Base-by-base conservation (phyloP, 2,888 invertebrate species). In the Bombylius discolor region DNA sequence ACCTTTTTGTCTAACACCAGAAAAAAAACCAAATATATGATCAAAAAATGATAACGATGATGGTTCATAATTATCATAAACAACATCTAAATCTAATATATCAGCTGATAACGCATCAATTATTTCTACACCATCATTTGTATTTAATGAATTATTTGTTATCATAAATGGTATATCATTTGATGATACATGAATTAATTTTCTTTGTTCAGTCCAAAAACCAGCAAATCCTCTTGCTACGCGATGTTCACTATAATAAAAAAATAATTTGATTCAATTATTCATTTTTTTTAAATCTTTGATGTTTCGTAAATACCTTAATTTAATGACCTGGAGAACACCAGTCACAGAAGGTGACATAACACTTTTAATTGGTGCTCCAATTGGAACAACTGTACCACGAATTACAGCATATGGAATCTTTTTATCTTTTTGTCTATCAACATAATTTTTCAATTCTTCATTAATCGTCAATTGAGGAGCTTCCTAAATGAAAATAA, bases 1-100 rank as follows among this genome's bases (percentile, higher is more conserved):
- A 0, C 93, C 93, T 59, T 88, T 81, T 66, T 88, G 87, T 1
- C 87, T 78, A 23, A 90, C 83, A 23, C 92, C 91, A 63, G 85
- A 84, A 67, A 93, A 84, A 70, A 90, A 89, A 4, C 90, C 90
- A 81, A 90, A 86, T 32, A 92, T 78, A 65, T 87, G 85, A 71
- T 90, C 87, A 59, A 87, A 82, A 48, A 90, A 78, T 9, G 84
- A 84, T 4, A 86, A 81, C 0, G 83, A 80, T 64, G 84, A 83
- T 0, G 89, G 87, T 67, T 88, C 85, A 69, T 90, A 93, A 59
- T 84, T 82, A 71, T 89, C 89, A 47, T 88, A 85, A 62, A 92
- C 84, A 1, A 87, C 84, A 65, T 90, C 89, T 77, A 93, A 78
- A 65, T 89, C 87, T 74, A 82, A 68, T 4, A 72, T 66, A 7